Evolutionary conservation across 2,888 invertebrate genomes (phyloP).

Genomic region (Nudaria mundana): DNA sequence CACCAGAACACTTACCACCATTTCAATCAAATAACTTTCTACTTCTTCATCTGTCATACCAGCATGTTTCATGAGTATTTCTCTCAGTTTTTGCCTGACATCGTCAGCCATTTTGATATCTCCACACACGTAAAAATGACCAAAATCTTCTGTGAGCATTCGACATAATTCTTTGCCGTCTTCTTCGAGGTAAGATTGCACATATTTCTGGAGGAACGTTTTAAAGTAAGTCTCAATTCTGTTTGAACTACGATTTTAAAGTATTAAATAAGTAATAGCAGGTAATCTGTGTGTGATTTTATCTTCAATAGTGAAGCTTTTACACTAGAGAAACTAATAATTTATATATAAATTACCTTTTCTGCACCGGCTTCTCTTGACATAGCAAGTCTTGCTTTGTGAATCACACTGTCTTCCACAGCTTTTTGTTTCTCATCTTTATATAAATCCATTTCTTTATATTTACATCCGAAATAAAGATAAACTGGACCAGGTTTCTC

Average conservation of each 20-base stretch:
- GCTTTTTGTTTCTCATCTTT: constrained; percentile 89
- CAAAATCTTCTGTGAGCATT: constrained; percentile 87
- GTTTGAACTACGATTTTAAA: no score
- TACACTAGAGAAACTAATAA: no score
- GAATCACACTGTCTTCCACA: constrained; percentile 84
- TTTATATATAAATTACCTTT: no score
- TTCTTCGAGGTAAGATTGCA: constrained; percentile 91
- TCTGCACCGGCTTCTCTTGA: constrained; percentile 88
- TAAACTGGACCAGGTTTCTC: constrained; percentile 79
- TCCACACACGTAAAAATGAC: constrained; percentile 97
- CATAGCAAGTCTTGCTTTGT: constrained; percentile 88
- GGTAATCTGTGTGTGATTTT: no score
- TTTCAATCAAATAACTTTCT: constrained; percentile 88
- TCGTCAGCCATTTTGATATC: constrained; percentile 99
- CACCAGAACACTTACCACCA: constrained; percentile 84
- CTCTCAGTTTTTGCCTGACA: constrained; percentile 93
- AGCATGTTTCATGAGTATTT: constrained; percentile 84
- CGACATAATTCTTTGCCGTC: constrained; percentile 89
- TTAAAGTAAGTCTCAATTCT: not conserved
- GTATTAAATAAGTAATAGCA: no score
- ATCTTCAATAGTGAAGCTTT: no score
- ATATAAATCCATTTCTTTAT: constrained; percentile 89
- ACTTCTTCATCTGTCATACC: constrained; percentile 88
- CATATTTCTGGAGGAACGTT: constrained; percentile 88
- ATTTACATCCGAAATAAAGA: constrained; percentile 94